phyloP scores from a whole-genome alignment of 2,797 vertebrate genomes.

The Girardinus metallicus region DNA sequence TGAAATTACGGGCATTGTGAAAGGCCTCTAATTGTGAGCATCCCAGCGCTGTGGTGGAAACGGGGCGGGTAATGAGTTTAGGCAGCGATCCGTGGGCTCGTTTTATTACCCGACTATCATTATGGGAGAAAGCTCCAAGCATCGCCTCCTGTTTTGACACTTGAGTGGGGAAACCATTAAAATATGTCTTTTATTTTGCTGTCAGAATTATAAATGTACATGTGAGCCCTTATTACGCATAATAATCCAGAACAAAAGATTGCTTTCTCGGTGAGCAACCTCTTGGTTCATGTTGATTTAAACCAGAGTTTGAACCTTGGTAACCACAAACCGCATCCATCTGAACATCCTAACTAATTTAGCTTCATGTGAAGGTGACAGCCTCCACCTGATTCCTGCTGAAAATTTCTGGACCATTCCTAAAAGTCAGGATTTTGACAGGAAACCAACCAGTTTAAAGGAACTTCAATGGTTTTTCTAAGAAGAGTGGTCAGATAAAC shows the following conservation, averaged over 20 bases:
- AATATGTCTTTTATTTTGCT: not conserved
- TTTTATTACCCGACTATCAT: conserved; percentile 9
- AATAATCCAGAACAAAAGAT: not conserved
- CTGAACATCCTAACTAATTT: not conserved
- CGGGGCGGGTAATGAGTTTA: conserved; percentile 42
- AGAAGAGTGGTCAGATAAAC: too few relatives aligned
- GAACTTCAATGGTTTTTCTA: too few relatives aligned
- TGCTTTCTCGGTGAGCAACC: not conserved
- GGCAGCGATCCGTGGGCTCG: conserved; percentile 32
- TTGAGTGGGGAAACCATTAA: conserved; percentile 7
- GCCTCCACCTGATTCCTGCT: not conserved
- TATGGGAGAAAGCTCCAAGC: conserved; percentile 8
- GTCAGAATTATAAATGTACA: not conserved
- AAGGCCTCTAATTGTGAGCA: conserved; percentile 27
- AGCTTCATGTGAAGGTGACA: not conserved
- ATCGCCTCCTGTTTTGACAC: conserved; percentile 19
- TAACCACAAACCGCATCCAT: not conserved
- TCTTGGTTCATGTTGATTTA: not conserved
- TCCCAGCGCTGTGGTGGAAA: conserved; percentile 5
- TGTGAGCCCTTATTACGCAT: not conserved
- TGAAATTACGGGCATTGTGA: conserved; percentile 5
- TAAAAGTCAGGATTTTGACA: not conserved
- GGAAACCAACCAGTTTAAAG: not conserved
- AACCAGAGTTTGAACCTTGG: not conserved
- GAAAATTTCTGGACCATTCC: not conserved